Evolutionary conservation across 2,888 invertebrate genomes (phyloP), one percentile per base, ranked within the genome.

Genomic region (Ditylenchus weischeri): DNA sequence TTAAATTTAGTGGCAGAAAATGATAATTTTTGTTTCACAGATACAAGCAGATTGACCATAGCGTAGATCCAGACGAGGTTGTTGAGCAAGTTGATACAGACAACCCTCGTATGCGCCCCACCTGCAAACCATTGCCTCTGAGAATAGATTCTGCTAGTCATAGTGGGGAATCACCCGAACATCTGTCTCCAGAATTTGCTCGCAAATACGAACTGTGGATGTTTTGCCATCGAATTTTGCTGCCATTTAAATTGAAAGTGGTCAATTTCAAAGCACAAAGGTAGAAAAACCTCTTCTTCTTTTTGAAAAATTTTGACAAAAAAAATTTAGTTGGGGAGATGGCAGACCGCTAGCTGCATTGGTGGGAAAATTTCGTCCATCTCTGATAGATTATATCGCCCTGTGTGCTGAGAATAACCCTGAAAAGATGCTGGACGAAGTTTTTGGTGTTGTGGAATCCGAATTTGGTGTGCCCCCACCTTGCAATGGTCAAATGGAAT

Each of bases 231-330:
- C 57, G 58, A 19, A 35, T 60, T n/a, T 36, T 88, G 70, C 85
- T 87, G n/a, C 88, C 89, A 81, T 87, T 87, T 72, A 77, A 80
- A 15, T 78, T 86, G 47, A 85, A 85, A 66, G 86, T 90, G 57
- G 86, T 87, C 57, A 88, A 90, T 83, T 86, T 90, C 78, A 57
- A 57, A 35, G 43, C 66, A 5, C 48, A 63, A 23, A 70, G 69
- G 70, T 65, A 57, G 7, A 69, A 13, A 48, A 21, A 13, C 23
- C 18, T 21, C 18, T 13, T 11, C 13, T 38, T 11, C 11, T n/a
- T 29, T 29, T 5, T 29, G 29, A 5, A 3, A 43, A 43, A 43
- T 2, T 43, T 43, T 43, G 15, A 10, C 1, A 11, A 8, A 2
- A 50, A 54, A 35, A n/a, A 11, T 72, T 68, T 48, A 77, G 75